phyloP scores from a whole-genome alignment of 2,888 invertebrate species.

The Gnatocerus cornutus region DNA sequence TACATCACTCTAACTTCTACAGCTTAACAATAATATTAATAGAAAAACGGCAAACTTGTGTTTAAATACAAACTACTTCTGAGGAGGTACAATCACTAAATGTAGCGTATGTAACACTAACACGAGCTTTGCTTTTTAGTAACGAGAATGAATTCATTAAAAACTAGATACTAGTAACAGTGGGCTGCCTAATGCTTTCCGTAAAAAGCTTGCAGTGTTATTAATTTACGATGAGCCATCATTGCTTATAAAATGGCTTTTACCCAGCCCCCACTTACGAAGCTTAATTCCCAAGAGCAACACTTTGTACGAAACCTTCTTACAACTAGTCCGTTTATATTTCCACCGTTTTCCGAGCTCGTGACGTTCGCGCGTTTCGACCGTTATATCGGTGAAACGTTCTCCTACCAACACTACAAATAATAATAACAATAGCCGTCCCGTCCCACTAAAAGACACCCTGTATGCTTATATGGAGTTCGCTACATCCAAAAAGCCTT shows the following conservation, averaged over 20 bases:
- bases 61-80: no score
- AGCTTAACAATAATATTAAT: no score
- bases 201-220: neutral
- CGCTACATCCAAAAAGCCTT: slow-evolving; percentile 23
- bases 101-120: no score
- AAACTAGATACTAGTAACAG: no score
- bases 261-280: slow-evolving; percentile 12
- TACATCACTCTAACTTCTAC: no score
- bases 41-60: no score
- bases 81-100: no score
- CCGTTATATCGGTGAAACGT: slow-evolving; percentile 35
- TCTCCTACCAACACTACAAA: slow-evolving; percentile 41
- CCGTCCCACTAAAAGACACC: slow-evolving; percentile 21
- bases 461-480: slow-evolving; percentile 38
- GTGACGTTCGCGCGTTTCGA: slow-evolving; percentile 17
- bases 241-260: slow-evolving; percentile 25
- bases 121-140: no score
- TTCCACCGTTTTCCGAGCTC: slow-evolving; percentile 28
- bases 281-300: slow-evolving; percentile 35
- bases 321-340: slow-evolving; percentile 34
- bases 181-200: no score
- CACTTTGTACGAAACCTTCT: slow-evolving; percentile 26
- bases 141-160: no score
- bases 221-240: slow-evolving; percentile 29
- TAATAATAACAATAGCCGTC: slow-evolving; percentile 44